Evolutionary conservation across 2,888 invertebrate species (phyloP).

Genomic region (Volucella zonaria): DNA sequence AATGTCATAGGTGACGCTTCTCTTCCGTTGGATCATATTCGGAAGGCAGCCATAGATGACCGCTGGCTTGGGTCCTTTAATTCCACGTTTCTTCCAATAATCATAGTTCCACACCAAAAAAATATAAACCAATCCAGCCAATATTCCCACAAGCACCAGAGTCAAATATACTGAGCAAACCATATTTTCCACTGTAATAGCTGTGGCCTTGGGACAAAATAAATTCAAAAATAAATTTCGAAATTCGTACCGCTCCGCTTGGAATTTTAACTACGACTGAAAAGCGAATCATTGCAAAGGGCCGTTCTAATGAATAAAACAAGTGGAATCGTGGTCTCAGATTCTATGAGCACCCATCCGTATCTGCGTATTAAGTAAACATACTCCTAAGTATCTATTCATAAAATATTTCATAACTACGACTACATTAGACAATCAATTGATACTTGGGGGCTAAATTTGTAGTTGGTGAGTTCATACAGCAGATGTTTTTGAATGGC

Average conservation of each 20-base stretch:
- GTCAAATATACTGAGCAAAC: background rate
- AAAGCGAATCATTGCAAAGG: background rate
- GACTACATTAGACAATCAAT: too few relatives aligned
- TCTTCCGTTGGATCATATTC: conserved; percentile 76
- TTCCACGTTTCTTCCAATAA: conserved; percentile 81
- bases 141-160: conserved; percentile 21
- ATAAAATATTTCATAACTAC: too few relatives aligned
- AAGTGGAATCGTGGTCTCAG: too few relatives aligned
- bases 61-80: conserved; percentile 80
- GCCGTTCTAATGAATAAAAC: background rate
- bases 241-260: background rate
- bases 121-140: conserved; percentile 73
- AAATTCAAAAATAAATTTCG: background rate
- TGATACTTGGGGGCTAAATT: too few relatives aligned
- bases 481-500: too few relatives aligned
- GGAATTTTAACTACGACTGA: conserved; percentile 1
- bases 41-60: conserved; percentile 80
- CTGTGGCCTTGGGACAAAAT: too few relatives aligned
- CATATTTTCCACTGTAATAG: too few relatives aligned
- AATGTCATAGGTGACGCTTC: conserved; percentile 79
- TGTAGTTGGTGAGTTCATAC: too few relatives aligned
- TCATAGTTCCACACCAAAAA: conserved; percentile 79
- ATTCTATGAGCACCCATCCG: too few relatives aligned
- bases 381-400: too few relatives aligned
- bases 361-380: too few relatives aligned